Conservation (phyloP, 1,140 invertebrate genomes). For the Dryas iulia region DNA sequence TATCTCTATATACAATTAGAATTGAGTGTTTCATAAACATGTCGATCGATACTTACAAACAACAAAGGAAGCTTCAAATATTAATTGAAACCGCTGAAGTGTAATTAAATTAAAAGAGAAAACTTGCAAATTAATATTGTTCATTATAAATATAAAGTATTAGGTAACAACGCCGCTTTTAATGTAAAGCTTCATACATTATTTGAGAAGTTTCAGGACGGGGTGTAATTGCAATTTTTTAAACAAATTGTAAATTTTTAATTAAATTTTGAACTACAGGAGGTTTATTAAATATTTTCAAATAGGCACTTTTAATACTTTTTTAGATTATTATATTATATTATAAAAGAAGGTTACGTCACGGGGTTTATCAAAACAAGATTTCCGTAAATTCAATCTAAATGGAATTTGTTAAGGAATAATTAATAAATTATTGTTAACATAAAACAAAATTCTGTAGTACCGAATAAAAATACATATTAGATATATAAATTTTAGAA, state of each 20-base stretch:
- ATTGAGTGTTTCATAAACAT: not conserved
- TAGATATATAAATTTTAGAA: too few species aligned
- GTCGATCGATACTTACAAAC: slow-evolving; percentile 4
- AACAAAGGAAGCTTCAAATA: slow-evolving; percentile 1
- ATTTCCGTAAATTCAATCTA: not conserved
- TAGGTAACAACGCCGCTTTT: not conserved
- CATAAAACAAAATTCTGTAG: not conserved
- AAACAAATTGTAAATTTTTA: not conserved
- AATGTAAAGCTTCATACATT: not conserved
- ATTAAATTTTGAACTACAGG: not conserved
- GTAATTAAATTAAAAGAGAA: slow-evolving; percentile 3
- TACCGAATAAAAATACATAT: not conserved
- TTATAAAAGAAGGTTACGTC: too few species aligned
- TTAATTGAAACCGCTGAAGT: not conserved
- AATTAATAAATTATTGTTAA: not conserved
- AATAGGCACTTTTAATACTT: too few species aligned
- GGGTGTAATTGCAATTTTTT: not conserved
- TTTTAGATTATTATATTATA: too few species aligned
- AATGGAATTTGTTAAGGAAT: not conserved
- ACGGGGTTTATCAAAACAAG: not conserved
- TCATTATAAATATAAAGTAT: slow-evolving; percentile 1
- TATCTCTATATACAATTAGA: too few species aligned
- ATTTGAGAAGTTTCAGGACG: not conserved
- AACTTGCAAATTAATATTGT: slow-evolving; percentile 5
- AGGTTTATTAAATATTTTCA: not conserved